Base-by-base conservation (phyloP, 2,888 invertebrate species). In the Nasonia oneida region DNA sequence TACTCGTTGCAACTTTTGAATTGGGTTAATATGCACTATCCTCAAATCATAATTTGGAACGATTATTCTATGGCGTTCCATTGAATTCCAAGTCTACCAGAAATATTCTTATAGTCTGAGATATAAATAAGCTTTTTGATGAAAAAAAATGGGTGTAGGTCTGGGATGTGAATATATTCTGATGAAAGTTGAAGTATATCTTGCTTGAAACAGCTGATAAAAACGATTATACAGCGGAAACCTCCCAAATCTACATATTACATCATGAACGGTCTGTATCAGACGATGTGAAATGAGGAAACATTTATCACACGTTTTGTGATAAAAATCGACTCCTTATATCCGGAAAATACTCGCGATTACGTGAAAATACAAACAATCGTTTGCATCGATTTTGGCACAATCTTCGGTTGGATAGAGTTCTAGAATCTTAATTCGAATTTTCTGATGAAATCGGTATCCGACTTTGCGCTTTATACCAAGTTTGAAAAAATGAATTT, bases 371-470 rank as follows among this genome's bases (percentile, higher is more conserved):
- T 18, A 18, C 3, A 10, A 18, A 14, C 10, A 10, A 8, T 61
- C 8, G 10, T 29, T 64, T 15, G 23, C 23, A 64, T 10, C 14
- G 8, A 47, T 47, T 47, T 47, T 12, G 47, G 47, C 12, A 47
- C 12, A 47, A 47, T 47, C 10, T 47, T 47, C 47, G 12, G 10
- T 10, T 10, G 42, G 8, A 10, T 12, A 12, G 15, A 57, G 2
- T 1, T 15, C 0, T 1, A 18, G 15, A 53, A 6, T 57, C 42
- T 4, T n/a, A 57, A 67, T 33, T 67, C 29, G 1, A 67, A 67
- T 67, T 67, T 33, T 67, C 67, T 67, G 67, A 67, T 67, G 67
- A 29, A 67, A 67, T 67, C 67, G 23, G 3, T 8, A 67, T 33
- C 14, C 5, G 33, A 64, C 64, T 64, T 64, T 64, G 33, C n/a